phyloP scores from a whole-genome alignment of 2,888 invertebrate genomes.

The Oligia strigilis region DNA sequence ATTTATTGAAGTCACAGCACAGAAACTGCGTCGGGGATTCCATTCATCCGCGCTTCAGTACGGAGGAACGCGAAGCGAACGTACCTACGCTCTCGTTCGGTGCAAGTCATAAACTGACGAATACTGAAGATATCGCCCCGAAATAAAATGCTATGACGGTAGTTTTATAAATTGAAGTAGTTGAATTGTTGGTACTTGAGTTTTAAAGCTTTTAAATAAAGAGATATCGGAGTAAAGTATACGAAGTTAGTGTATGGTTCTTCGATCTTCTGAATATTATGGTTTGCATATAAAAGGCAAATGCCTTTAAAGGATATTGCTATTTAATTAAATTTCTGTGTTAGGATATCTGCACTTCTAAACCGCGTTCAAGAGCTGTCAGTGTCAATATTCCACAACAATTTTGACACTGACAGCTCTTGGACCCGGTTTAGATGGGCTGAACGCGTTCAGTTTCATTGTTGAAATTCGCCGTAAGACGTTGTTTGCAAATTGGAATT shows the following conservation, averaged over 20 bases:
- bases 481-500: not conserved
- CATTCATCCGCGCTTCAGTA: slow-evolving; percentile 55
- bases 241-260: not conserved
- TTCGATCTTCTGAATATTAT: slow-evolving; percentile 11
- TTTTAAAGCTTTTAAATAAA: slow-evolving; percentile 36
- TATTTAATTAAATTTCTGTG: not conserved
- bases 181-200: slow-evolving; percentile 32
- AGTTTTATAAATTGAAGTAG: slow-evolving; percentile 45
- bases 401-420: too few relatives aligned
- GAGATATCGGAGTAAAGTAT: slow-evolving; percentile 3
- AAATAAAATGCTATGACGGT: slow-evolving; percentile 46
- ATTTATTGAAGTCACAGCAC: slow-evolving; percentile 69
- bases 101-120: slow-evolving; percentile 54
- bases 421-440: too few relatives aligned
- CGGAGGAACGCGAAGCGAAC: slow-evolving; percentile 11
- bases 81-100: slow-evolving; percentile 12
- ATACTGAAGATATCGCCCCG: slow-evolving; percentile 11
- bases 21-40: slow-evolving; percentile 57
- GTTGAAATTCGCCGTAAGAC: too few relatives aligned
- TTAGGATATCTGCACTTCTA: not conserved
- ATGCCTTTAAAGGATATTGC: not conserved
- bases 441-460: too few relatives aligned
- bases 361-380: too few relatives aligned
- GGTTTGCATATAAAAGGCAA: not conserved
- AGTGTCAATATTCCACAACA: too few relatives aligned